A percentile compares a stretch with the other conserved stretches of the same genome.
Evolutionary conservation across 2,888 invertebrate genomes (phyloP).

Genomic region (Tridacna gigas): DNA sequence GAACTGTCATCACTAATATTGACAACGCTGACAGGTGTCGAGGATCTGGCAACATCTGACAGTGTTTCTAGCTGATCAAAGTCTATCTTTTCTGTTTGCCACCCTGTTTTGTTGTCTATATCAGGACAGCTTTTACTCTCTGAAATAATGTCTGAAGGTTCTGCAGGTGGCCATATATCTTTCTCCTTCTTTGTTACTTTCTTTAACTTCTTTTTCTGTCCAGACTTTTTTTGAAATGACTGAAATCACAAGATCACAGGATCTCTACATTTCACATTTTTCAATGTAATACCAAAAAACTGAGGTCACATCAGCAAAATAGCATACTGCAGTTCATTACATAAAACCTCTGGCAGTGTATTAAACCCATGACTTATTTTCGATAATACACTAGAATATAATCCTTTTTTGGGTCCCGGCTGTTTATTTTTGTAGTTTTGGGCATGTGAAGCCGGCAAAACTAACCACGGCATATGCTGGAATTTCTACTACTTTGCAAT

Average conservation of each 20-base stretch:
- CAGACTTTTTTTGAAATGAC: background rate
- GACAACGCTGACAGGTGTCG: constrained; percentile 25
- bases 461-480: no score
- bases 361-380: no score
- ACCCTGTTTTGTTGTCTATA: background rate
- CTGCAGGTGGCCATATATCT: background rate
- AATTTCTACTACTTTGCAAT: no score
- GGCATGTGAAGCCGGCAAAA: no score
- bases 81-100: constrained; percentile 3
- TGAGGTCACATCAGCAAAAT: no score
- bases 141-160: background rate
- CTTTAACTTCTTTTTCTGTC: constrained; percentile 14
- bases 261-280: no score
- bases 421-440: no score
- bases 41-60: background rate
- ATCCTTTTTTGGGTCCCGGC: no score
- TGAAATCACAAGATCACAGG: background rate
- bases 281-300: no score
- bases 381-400: no score
- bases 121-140: background rate
- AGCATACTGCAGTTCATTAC: no score
- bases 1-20: constrained; percentile 58
- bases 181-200: background rate
- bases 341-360: no score
- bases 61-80: background rate